A percentile compares a stretch with the other conserved stretches of the same genome.
phyloP scores from a whole-genome alignment of 2,888 invertebrate genomes.

The Sepioteuthis lessoniana region DNA sequence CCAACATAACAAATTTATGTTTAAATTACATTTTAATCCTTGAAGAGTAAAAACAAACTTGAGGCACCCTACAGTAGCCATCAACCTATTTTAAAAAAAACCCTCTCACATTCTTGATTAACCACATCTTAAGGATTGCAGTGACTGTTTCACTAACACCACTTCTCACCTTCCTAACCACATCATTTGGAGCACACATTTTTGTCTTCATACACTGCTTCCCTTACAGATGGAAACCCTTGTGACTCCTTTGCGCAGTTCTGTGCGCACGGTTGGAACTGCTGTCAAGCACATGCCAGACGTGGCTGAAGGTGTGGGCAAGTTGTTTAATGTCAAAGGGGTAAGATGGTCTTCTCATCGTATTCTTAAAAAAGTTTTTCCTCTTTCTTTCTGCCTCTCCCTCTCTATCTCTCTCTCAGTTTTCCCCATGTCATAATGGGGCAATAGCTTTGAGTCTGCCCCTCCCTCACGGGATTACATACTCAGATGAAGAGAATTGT shows the following conservation, averaged over 20 bases:
- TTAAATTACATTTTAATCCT: background rate
- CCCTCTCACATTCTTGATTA: background rate
- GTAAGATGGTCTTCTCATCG: conserved; percentile 42
- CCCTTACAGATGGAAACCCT: conserved; percentile 78
- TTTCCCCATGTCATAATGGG: background rate
- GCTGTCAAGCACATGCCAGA: conserved; percentile 91
- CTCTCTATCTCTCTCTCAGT: background rate
- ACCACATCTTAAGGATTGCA: background rate
- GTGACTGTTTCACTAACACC: background rate
- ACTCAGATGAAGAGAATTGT: no score
- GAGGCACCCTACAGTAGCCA: background rate
- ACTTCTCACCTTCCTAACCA: background rate
- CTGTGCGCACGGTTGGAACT: conserved; percentile 84
- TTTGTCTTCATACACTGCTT: conserved; percentile 48
- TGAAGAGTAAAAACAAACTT: background rate
- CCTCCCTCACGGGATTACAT: background rate
- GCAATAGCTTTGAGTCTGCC: background rate
- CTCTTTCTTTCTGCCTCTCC: background rate
- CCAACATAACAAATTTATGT: background rate
- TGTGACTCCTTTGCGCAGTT: conserved; percentile 87
- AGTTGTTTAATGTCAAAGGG: conserved; percentile 62
- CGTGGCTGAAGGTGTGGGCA: conserved; percentile 84
- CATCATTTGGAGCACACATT: background rate
- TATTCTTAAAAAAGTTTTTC: background rate
- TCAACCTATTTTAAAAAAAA: no score